Evolutionary conservation across 2,113 vertebrate species (phyloP), one percentile per base, ranked within the genome.

Genomic region (Epinephelus fuscoguttatus): DNA sequence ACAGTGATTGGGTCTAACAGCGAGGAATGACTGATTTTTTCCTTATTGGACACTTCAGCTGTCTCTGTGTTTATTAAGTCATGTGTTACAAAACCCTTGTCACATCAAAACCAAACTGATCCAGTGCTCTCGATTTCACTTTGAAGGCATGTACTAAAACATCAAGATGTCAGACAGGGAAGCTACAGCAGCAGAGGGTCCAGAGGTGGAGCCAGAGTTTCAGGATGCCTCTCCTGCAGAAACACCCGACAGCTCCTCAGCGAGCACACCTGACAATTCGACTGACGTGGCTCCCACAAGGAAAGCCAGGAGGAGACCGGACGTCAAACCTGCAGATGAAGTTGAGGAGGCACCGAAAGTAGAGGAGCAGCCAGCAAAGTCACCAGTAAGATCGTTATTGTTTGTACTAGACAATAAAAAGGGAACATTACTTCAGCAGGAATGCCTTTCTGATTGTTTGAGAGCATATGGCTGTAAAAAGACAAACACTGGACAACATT

Each of bases 291-390:
- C 93, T 1, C 89, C 95, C 40, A 91, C 95, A 27, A 92, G 92
- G 70, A 94, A 96, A 87, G 97, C 97, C 81, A 94, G 96, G 59
- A 97, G 95, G 90, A 97, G 97, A 87, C 96, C 97, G 2, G 98
- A 98, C 8, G 27, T 89, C 53, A 96, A 94, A 84, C 62, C 91
- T 60, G 70, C 84, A 17, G 77, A 81, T 2, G 82, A 95, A 27
- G 23, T 67, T 8, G 64, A 84, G 67, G 83, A 89, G 61, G 42
- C 0, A 3, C 30, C 66, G 3, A 74, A 85, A 64, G 76, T 18
- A 47, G 88, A 89, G 55, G 85, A 92, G 84, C 78, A 86, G 56
- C 59, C 70, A 0, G 23, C 64, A 37, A 69, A 92, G 86, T 94
- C 91, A 84, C 6, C 2, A 3, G 53, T 33, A 8, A 57, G 25